These are phyloP conservation scores for Physocephala rufipes DNA, from an alignment of 2,888 invertebrate genomes.

Conservation along the genomic window DNA sequence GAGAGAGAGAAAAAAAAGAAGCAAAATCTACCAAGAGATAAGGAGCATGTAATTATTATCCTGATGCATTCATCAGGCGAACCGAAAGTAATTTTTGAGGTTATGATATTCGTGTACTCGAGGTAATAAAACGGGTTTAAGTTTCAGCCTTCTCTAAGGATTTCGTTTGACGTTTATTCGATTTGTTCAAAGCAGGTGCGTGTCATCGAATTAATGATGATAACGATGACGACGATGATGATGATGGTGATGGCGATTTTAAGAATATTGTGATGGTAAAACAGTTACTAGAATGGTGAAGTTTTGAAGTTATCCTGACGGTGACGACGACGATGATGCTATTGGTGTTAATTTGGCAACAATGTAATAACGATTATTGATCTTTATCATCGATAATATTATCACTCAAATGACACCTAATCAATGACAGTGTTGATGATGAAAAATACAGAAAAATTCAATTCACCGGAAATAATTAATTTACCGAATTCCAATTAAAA, in stretches of 20 bases:
- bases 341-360: not conserved
- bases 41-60: constrained; percentile 34
- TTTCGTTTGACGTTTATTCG: constrained; percentile 16
- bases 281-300: not conserved
- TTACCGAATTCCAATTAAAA: constrained; percentile 43
- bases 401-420: not conserved
- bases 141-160: constrained; percentile 22
- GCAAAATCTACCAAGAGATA: constrained; percentile 16
- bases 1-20: too few species aligned
- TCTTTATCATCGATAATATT: too few species aligned
- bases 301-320: not conserved
- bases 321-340: not conserved
- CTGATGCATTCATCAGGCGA: constrained; percentile 24
- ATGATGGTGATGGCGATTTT: not conserved
- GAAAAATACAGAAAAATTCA: not conserved
- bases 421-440: not conserved
- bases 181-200: constrained; percentile 26
- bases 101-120: constrained; percentile 18
- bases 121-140: constrained; percentile 32
- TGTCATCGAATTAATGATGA: not conserved
- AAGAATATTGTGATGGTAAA: not conserved
- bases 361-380: too few species aligned
- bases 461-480: constrained; percentile 42
- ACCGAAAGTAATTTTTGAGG: constrained; percentile 12
- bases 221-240: not conserved